These are phyloP conservation scores for Phasianus colchicus DNA, from an alignment of 2,113 vertebrate species.

Conservation along the genomic window DNA sequence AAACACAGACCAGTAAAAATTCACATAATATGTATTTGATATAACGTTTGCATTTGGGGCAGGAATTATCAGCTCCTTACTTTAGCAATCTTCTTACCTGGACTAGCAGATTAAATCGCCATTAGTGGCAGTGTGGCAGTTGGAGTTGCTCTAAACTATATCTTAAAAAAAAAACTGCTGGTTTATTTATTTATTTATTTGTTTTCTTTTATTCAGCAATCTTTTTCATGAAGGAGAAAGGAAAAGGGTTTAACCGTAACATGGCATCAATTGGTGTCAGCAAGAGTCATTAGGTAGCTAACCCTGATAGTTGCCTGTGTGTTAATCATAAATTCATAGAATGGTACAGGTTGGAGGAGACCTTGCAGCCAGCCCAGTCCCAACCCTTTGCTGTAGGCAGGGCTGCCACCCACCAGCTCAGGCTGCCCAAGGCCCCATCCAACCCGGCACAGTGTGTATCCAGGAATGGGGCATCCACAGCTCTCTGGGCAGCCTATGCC, in stretches of 20 bases:
- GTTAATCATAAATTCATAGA: too few species aligned
- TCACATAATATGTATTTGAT: not conserved
- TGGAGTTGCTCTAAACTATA: not conserved
- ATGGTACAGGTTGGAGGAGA: too few species aligned
- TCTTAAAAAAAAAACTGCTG: not conserved
- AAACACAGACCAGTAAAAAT: not conserved
- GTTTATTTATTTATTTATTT: too few species aligned
- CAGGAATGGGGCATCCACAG: too few species aligned
- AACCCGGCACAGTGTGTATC: too few species aligned
- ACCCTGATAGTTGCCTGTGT: not conserved
- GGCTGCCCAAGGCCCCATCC: too few species aligned
- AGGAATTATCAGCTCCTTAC: not conserved
- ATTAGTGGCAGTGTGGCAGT: not conserved
- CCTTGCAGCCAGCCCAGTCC: too few species aligned
- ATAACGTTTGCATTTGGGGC: not conserved
- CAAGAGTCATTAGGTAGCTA: not conserved
- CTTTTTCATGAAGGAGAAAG: not conserved
- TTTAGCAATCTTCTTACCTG: not conserved
- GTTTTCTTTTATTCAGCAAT: not conserved
- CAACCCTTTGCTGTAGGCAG: too few species aligned
- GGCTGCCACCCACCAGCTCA: too few species aligned
- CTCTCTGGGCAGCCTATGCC: too few species aligned
- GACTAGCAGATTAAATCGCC: not conserved
- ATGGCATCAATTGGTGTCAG: not conserved
- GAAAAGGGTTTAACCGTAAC: not conserved